Evolutionary conservation across 2,888 invertebrate species (phyloP), one percentile per base, ranked within the genome.

Genomic region (Mythimna lalbum): DNA sequence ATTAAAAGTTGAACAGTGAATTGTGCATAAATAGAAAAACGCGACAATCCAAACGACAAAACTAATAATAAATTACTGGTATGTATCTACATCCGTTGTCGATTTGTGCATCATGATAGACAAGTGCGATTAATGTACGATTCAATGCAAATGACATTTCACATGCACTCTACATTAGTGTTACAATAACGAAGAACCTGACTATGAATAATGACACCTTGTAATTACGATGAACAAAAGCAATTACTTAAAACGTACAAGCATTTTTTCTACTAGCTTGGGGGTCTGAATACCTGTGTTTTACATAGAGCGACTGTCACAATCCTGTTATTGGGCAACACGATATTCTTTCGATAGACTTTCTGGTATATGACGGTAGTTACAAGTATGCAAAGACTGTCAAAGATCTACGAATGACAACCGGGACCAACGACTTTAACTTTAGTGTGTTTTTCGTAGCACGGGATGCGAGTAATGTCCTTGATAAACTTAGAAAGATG

Each of bases 81-180:
- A 9, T n/a, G 2, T 10, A 56, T 43, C 23, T 61, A 5, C 17
- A 43, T 27, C 4, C 12, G 27, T 21, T 33, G 47, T 55, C 31
- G 14, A 36, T 39, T 10, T 49, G 5, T 23, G 33, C 52, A 53
- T 63, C 43, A 43, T 33, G 31, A 39, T 52, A 43, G 17, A 23
- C 23, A 52, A 43, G 52, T 43, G 43, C 52, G 17, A 73, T 33
- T 50, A 31, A 69, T 33, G 17, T 5, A 52, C 62, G 23, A 43
- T 62, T 73, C n/a, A 73, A 52, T 53, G 52, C 12, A 52, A 62
- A 73, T 70, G 27, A 27, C 4, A 27, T 52, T 68, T 43, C 23
- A n/a, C 39, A 72, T 61, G 72, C 61, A 19, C n/a, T 43, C 17
- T 1, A 33, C 5, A 43, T 43, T 73, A 10, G 4, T 7, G 43